Percentiles rank a stretch among this genome's conserved stretches.
These are phyloP conservation scores for Rhombomys opimus DNA, from an alignment of 2,113 vertebrate species.

Conservation along the genomic window DNA sequence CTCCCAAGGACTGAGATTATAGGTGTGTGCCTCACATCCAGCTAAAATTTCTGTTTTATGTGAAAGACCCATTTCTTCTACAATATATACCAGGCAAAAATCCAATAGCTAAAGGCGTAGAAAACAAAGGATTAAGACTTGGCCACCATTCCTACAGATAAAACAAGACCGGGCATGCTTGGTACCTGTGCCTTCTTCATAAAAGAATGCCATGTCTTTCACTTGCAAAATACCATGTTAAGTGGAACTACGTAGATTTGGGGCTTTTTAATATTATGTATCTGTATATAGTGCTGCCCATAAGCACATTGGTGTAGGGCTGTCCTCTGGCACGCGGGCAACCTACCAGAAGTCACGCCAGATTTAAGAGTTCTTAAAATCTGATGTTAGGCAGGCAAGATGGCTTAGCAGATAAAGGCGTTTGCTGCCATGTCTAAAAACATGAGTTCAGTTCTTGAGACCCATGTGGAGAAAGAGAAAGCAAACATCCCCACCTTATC, in stretches of 20 bases:
- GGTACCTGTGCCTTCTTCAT: background rate
- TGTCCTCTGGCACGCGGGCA: background rate
- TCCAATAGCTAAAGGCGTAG: background rate
- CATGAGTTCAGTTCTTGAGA: too few relatives aligned
- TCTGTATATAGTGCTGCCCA: background rate
- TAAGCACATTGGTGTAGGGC: background rate
- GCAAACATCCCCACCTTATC: background rate
- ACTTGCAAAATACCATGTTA: background rate
- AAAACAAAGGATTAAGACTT: background rate
- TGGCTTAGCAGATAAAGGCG: background rate
- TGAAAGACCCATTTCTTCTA: background rate
- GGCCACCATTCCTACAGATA: background rate
- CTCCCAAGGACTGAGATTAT: background rate
- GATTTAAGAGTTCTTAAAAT: background rate
- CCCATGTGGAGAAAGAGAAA: background rate
- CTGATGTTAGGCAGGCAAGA: background rate
- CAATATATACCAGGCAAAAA: background rate
- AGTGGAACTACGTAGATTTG: background rate
- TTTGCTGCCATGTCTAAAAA: background rate
- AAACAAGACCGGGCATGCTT: background rate
- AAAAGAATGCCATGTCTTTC: background rate
- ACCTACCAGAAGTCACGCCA: background rate
- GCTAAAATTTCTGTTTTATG: background rate
- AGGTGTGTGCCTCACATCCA: background rate
- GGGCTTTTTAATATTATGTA: background rate